Percentiles rank a stretch among this genome's conserved stretches.
Conservation (phyloP, 2,888 invertebrate species). For the Napeogenes sylphis region DNA sequence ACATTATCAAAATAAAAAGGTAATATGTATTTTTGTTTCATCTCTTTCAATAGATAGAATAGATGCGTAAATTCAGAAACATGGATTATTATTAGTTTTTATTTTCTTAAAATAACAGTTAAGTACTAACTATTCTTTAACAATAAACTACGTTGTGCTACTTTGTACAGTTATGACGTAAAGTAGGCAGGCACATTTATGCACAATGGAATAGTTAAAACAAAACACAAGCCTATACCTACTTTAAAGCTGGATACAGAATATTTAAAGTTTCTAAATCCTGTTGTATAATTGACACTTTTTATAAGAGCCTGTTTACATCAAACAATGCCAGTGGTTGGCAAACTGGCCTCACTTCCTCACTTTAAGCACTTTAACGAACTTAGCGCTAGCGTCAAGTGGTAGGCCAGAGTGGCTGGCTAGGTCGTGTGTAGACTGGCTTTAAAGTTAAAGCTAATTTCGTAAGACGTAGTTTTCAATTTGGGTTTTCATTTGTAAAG, state of each 20-base stretch:
- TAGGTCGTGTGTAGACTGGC: constrained; percentile 16
- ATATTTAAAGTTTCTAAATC: constrained; percentile 17
- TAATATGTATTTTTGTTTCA: too few relatives aligned
- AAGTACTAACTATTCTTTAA: too few relatives aligned
- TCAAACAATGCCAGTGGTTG: constrained; percentile 28
- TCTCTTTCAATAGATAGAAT: too few relatives aligned
- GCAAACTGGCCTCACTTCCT: constrained; percentile 20
- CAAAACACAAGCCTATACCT: background rate
- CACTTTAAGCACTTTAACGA: constrained; percentile 19
- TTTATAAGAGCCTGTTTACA: constrained; percentile 27
- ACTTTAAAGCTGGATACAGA: background rate
- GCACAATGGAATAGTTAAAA: background rate
- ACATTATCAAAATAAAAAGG: too few relatives aligned
- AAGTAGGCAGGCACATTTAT: background rate
- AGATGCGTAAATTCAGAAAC: too few relatives aligned
- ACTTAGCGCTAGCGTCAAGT: constrained; percentile 18
- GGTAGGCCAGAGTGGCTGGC: constrained; percentile 13
- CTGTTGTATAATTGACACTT: constrained; percentile 21
- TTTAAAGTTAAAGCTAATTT: constrained; percentile 13
- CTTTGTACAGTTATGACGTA: background rate
- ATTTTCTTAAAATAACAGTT: too few relatives aligned
- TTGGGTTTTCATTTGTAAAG: background rate
- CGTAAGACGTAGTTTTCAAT: background rate
- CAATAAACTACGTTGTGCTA: too few relatives aligned
- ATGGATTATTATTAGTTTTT: too few relatives aligned